Evolutionary conservation across 2,113 vertebrate species (phyloP).

Genomic region (Tachysurus fulvidraco): DNA sequence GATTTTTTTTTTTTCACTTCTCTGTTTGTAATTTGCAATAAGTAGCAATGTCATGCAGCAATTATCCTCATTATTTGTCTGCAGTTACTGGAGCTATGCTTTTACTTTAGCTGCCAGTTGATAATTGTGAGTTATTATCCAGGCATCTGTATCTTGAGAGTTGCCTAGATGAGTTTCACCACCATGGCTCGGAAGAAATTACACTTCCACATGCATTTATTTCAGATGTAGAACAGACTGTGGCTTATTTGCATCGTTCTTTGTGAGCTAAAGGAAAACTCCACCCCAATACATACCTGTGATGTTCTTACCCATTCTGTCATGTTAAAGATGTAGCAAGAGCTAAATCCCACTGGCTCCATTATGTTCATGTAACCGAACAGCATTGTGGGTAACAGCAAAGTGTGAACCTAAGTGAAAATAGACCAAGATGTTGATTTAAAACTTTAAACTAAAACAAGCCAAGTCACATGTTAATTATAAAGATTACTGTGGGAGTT

Average conservation of each 20-base stretch:
- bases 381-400: neutral
- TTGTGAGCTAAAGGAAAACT: neutral
- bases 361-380: neutral
- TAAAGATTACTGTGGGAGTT: neutral
- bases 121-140: slow-evolving; percentile 15
- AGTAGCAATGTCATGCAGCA: neutral
- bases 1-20: neutral
- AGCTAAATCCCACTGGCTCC: neutral
- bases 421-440: neutral
- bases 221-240: neutral
- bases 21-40: neutral
- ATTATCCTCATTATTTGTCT: slow-evolving; percentile 30
- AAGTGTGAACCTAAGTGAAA: neutral
- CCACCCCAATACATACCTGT: neutral
- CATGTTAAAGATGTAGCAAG: neutral
- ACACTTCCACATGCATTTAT: neutral
- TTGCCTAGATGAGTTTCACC: neutral
- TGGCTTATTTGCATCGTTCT: neutral
- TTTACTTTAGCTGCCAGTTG: slow-evolving; percentile 20
- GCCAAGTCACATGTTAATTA: neutral
- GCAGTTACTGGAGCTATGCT: slow-evolving; percentile 12
- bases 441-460: neutral
- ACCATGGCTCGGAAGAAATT: neutral
- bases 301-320: neutral
- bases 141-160: neutral